Percentiles rank a stretch among this genome's conserved stretches.
These are phyloP conservation scores for Olivierus martensii DNA, from an alignment of 1,140 invertebrate genomes.

Conservation along the genomic window DNA sequence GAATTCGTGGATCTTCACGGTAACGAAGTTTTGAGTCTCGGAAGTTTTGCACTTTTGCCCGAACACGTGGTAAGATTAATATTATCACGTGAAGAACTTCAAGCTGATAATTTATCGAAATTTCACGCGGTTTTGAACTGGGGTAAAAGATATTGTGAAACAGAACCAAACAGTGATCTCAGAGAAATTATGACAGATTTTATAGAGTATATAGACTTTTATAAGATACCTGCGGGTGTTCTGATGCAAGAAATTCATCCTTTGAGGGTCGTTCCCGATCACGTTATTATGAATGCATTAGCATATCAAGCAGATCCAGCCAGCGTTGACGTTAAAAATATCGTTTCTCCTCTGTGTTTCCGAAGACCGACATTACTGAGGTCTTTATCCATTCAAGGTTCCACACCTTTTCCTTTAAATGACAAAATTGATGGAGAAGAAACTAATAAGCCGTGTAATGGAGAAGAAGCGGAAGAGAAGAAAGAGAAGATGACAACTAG, in stretches of 20 bases:
- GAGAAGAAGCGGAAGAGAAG: no score
- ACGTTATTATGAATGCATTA: constrained; percentile 40
- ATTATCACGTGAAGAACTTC: constrained; percentile 69
- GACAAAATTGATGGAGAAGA: no score
- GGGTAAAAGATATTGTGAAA: constrained; percentile 84
- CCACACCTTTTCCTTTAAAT: constrained; percentile 5
- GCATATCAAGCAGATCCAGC: constrained; percentile 36
- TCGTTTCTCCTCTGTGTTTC: constrained; percentile 17
- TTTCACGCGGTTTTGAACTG: constrained; percentile 87
- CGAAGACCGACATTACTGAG: constrained; percentile 1
- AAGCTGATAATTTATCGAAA: constrained; percentile 85
- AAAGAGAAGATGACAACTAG: no score
- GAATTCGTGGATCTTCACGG: constrained; percentile 88
- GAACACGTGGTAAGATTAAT: constrained; percentile 83
- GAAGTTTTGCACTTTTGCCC: constrained; percentile 68
- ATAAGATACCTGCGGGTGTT: constrained; percentile 83
- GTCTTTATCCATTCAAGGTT: neutral
- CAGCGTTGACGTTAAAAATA: constrained; percentile 15
- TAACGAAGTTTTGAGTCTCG: constrained; percentile 64
- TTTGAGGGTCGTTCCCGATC: constrained; percentile 67
- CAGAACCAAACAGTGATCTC: constrained; percentile 3
- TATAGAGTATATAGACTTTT: constrained; percentile 81
- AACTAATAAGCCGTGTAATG: no score
- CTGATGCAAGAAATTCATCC: constrained; percentile 84
- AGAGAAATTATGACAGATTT: constrained; percentile 44